These are phyloP conservation scores for Amblyjoppa proteus DNA, from an alignment of 2,888 invertebrate species.

Conservation along the genomic window DNA sequence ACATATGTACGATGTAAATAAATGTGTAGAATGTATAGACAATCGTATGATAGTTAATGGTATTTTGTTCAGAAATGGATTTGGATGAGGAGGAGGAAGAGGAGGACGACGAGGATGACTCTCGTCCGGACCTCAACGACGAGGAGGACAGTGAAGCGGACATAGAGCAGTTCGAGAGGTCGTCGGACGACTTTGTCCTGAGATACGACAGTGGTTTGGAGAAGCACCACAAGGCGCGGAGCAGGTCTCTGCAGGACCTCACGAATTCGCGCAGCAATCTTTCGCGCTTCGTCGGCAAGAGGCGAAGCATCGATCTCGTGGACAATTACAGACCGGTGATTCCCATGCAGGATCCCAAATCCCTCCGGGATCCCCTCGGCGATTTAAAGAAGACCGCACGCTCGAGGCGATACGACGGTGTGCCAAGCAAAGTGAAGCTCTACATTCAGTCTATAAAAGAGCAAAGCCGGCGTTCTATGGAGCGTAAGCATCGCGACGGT, in stretches of 20 bases:
- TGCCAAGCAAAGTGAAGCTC: slow-evolving; percentile 80
- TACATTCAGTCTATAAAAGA: slow-evolving; percentile 78
- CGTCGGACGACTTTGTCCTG: slow-evolving; percentile 77
- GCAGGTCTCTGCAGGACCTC: slow-evolving; percentile 81
- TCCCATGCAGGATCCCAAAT: slow-evolving; percentile 25
- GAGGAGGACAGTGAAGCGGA: slow-evolving; percentile 74
- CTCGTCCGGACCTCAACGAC: slow-evolving; percentile 68
- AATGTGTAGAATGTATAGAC: too few species aligned
- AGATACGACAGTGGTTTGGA: slow-evolving; percentile 68
- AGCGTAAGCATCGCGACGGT: slow-evolving; percentile 56
- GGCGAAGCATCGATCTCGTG: slow-evolving; percentile 67
- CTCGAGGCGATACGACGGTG: slow-evolving; percentile 75
- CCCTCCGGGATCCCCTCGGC: slow-evolving; percentile 59
- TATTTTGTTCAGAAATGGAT: slow-evolving; percentile 49
- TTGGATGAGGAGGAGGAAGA: slow-evolving; percentile 67
- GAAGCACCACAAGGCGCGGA: slow-evolving; percentile 76
- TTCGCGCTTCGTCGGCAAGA: slow-evolving; percentile 63
- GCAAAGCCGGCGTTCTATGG: slow-evolving; percentile 67
- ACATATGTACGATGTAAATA: too few species aligned
- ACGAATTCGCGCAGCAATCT: slow-evolving; percentile 65
- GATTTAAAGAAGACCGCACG: slow-evolving; percentile 62
- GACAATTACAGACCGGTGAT: slow-evolving; percentile 26
- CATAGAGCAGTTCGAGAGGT: slow-evolving; percentile 77
- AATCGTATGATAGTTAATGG: neutral
- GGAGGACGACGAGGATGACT: slow-evolving; percentile 73